A percentile compares a stretch with the other conserved stretches of the same genome.
Conservation (phyloP, 2,888 invertebrate species). For the Stenolophus ochropezus region DNA sequence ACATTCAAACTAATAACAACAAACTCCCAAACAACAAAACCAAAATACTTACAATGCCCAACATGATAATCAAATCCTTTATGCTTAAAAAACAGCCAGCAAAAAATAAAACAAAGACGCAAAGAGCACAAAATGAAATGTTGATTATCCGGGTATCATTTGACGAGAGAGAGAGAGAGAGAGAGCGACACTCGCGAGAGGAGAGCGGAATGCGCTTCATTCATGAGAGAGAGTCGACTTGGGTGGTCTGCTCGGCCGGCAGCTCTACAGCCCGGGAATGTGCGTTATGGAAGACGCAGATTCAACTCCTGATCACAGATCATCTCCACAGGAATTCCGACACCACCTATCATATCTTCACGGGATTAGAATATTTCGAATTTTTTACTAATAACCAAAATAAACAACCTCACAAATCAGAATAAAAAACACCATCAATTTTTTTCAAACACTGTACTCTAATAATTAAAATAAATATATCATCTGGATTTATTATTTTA, state of each 20-base stretch:
- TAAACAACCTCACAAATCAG: no score
- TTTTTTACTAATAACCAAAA: neutral
- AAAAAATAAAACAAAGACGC: conserved; percentile 45
- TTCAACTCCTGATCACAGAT: neutral
- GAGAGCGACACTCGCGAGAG: conserved; percentile 23
- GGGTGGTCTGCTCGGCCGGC: conserved; percentile 37
- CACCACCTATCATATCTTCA: neutral
- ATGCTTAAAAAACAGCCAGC: conserved; percentile 16
- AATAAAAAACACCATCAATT: no score
- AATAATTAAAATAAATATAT: no score
- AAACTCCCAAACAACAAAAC: conserved; percentile 7
- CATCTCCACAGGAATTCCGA: neutral
- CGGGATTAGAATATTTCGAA: neutral
- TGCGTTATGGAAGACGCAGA: conserved; percentile 14
- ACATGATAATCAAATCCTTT: conserved; percentile 45
- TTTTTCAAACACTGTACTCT: no score
- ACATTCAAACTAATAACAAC: conserved; percentile 16
- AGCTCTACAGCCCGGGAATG: conserved; percentile 9
- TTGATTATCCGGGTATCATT: conserved; percentile 50
- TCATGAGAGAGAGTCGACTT: conserved; percentile 42
- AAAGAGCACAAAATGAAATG: conserved; percentile 46
- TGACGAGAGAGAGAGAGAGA: conserved; percentile 2
- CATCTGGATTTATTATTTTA: no score
- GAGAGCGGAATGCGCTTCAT: conserved; percentile 41
- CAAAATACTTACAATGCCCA: conserved; percentile 12